These are phyloP conservation scores for Sinocyclocheilus anshuiensis DNA, from an alignment of 2,113 vertebrate species.

Conservation along the genomic window DNA sequence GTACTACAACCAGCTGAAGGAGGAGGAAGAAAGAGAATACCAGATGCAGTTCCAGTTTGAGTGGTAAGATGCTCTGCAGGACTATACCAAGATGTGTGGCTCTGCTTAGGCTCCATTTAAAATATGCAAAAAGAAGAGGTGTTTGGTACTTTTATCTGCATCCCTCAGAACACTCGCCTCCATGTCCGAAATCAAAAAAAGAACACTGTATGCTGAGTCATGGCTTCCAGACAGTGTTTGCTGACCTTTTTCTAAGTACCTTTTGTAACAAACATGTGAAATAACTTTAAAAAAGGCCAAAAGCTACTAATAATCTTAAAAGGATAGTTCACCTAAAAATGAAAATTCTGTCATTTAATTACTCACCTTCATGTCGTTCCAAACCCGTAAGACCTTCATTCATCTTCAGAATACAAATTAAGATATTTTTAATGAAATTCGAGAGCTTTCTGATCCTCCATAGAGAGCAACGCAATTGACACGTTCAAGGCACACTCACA, in stretches of 20 bases:
- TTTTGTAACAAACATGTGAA: slow-evolving; percentile 27
- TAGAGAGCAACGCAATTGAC: no score
- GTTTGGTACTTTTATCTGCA: neutral
- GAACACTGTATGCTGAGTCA: slow-evolving; percentile 1
- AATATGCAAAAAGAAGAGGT: neutral
- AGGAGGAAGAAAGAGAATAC: slow-evolving; percentile 70
- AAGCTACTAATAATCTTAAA: neutral
- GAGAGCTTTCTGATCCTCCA: no score
- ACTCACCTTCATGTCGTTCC: no score
- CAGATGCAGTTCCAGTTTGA: slow-evolving; percentile 75
- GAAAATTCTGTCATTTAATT: no score
- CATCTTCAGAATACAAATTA: no score
- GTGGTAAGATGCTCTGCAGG: slow-evolving; percentile 68
- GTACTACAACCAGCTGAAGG: slow-evolving; percentile 74
- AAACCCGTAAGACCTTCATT: no score
- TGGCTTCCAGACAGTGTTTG: slow-evolving; percentile 45
- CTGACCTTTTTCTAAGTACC: slow-evolving; percentile 61
- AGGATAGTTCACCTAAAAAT: no score
- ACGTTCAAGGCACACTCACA: no score
- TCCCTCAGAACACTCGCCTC: no score
- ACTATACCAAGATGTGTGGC: neutral
- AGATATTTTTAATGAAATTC: no score
- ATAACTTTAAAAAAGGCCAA: neutral
- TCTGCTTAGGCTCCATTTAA: neutral
- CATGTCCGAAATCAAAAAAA: neutral